phyloP scores from a whole-genome alignment of 2,113 vertebrate species.

The Pterophyllum scalare region DNA sequence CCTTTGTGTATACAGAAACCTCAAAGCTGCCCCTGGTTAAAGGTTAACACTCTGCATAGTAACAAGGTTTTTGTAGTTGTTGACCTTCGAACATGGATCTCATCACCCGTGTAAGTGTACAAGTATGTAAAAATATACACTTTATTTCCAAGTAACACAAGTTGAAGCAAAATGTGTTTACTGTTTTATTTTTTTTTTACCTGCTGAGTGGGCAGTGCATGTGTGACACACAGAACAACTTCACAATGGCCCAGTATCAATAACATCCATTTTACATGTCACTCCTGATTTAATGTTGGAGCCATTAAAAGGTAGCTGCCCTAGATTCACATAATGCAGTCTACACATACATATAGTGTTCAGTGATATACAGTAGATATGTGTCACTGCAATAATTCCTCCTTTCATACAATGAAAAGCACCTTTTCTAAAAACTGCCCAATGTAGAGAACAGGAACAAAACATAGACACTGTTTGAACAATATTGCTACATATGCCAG shows the following conservation, averaged over 20 bases:
- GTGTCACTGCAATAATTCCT: not conserved
- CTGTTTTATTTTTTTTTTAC: not conserved
- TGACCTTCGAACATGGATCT: conserved; percentile 45
- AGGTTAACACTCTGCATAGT: conserved; percentile 66
- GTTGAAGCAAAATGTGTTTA: not conserved
- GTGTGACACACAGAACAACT: not conserved
- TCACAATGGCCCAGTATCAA: not conserved
- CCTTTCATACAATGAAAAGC: not conserved
- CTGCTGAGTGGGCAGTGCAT: not conserved
- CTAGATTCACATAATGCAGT: not conserved
- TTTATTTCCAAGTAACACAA: not conserved
- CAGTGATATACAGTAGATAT: not conserved
- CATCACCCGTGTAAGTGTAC: conserved; percentile 24
- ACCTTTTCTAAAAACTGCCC: not conserved
- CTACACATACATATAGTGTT: not conserved
- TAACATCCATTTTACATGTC: not conserved
- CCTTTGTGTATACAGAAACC: conserved; percentile 47
- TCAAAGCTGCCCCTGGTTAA: conserved; percentile 68
- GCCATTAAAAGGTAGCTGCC: not conserved
- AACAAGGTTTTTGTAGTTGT: conserved; percentile 55
- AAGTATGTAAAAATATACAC: not conserved
- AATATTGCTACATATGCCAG: not conserved
- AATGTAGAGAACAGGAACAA: not conserved
- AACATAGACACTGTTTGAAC: not conserved
- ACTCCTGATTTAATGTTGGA: not conserved